These are phyloP conservation scores for Macaca mulatta DNA, from an alignment of 2,113 vertebrate species.

Conservation along the genomic window DNA sequence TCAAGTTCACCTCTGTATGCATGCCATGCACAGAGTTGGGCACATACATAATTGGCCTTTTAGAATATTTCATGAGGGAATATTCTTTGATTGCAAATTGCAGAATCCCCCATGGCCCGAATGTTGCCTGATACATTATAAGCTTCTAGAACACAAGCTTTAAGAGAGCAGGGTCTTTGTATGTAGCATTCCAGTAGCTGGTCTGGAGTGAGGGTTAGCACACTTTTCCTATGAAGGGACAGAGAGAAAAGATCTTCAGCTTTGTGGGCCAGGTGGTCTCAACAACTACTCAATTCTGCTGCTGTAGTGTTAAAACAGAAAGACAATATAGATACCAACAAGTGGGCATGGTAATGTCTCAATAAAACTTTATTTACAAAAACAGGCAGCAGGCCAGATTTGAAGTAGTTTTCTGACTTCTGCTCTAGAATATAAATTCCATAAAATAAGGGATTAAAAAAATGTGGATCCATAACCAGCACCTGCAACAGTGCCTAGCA, in stretches of 20 bases:
- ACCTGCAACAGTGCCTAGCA: background rate
- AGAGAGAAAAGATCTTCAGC: background rate
- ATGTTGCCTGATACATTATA: background rate
- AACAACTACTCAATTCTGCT: background rate
- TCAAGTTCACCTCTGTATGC: background rate
- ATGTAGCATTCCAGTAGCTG: background rate
- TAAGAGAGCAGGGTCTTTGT: background rate
- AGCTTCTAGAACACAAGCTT: background rate
- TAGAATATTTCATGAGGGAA: background rate
- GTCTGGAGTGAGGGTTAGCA: background rate
- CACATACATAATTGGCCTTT: background rate
- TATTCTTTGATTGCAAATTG: background rate
- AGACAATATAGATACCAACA: background rate
- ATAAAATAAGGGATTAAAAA: background rate
- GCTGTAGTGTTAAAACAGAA: background rate
- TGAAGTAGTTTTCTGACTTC: background rate
- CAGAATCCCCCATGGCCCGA: background rate
- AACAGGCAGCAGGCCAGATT: background rate
- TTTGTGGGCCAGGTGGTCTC: background rate
- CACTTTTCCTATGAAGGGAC: background rate
- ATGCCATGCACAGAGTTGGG: background rate
- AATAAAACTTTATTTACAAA: slow-evolving; percentile 38
- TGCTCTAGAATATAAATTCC: background rate
- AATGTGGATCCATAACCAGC: background rate
- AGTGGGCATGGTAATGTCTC: background rate